phyloP scores from a whole-genome alignment of 2,888 invertebrate species.

The Athetis lepigone region DNA sequence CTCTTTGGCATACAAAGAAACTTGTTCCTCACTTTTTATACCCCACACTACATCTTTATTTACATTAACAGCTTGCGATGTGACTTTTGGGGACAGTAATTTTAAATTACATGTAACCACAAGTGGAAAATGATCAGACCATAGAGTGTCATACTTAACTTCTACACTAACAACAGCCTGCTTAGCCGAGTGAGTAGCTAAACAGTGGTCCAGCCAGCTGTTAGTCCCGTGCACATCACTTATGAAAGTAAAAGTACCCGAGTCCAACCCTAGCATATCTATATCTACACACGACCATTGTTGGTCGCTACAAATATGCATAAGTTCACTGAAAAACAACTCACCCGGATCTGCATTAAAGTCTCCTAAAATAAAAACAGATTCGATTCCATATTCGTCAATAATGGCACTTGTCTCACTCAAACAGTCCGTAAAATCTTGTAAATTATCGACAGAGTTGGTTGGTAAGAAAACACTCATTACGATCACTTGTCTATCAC shows the following conservation, averaged over 20 bases:
- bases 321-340: slow-evolving; percentile 1
- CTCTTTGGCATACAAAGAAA: not conserved
- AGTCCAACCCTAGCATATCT: slow-evolving; percentile 3
- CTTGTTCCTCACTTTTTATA: not conserved
- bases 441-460: too few species aligned
- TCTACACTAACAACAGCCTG: not conserved
- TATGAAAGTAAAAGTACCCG: too few species aligned
- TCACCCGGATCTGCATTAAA: too few species aligned
- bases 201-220: slow-evolving; percentile 10
- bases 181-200: slow-evolving; percentile 2
- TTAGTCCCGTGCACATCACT: not conserved
- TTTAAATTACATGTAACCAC: not conserved
- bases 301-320: not conserved
- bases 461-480: slow-evolving; percentile 3
- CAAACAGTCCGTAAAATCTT: too few species aligned
- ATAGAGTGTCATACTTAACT: too few species aligned
- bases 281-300: slow-evolving; percentile 1
- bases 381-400: not conserved
- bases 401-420: not conserved
- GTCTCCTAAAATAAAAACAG: not conserved
- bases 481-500: not conserved
- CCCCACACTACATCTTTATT: not conserved
- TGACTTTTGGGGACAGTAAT: not conserved
- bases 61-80: not conserved
- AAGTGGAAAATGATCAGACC: too few species aligned